Evolutionary conservation across 2,888 invertebrate species (phyloP), one percentile per base, ranked within the genome.

Genomic region (Drosophila yooni): DNA sequence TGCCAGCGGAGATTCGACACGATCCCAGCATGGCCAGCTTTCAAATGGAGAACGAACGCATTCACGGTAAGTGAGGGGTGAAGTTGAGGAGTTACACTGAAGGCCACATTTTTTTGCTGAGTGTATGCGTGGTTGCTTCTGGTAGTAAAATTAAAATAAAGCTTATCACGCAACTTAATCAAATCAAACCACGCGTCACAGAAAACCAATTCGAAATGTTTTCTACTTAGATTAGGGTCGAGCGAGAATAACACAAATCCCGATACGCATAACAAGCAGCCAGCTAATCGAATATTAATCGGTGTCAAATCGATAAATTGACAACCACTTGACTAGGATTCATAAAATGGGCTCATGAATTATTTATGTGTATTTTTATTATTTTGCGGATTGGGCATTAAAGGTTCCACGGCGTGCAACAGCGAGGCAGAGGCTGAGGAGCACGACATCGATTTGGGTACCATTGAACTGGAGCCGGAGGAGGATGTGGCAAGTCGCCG

Each of bases 11-110:
- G 74, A 95, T 96, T 90, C 95, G 95, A 70, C 94, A 94, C 79
- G 96, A 96, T 91, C 96, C 96, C 0, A 94, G 95, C 46, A 92
- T 96, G 91, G 95, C 94, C 27, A 94, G 94, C 0, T 96, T 96
- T 87, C 91, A 92, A 88, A 85, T 92, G 82, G 93, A 93, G 65
- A 91, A 93, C 56, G 93, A 93, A 54, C 88, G 93, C 21, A 82
- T 93, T 60, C 91, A 92, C 69, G 93, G 93, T 93, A 75, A 90
- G 91, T 83, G 50, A 18, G 21, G 29, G 13, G 4, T 2, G 1
- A 2, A 8, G 7, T 4, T 21, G 3, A 7, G 3, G 0, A 21
- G 46, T 13, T 13, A 15, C 46, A 21, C 43, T 21, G 3, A 43
- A 13, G 3, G 11, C 6, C 43, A 21, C 13, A 13, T 46, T 38